Base-by-base conservation (phyloP, 1,140 invertebrate genomes). In the Ostrea denselamellosa region DNA sequence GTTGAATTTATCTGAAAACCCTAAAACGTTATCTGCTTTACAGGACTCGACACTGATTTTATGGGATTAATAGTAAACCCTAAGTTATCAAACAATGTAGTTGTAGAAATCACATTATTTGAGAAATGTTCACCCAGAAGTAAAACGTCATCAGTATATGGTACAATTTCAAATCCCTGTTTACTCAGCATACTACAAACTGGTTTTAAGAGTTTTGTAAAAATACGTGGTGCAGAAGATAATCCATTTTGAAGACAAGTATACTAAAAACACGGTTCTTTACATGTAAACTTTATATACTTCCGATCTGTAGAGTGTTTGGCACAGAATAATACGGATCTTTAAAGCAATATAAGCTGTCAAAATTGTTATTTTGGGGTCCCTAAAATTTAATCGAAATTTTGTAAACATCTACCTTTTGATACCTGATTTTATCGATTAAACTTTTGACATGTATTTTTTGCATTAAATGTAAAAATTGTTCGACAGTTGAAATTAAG, bases 151-250 rank as follows among this genome's bases (percentile, higher is more conserved):
- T 90, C 89, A 44, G 5, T 56, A 86, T 88, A 53, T 8, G 22
- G 28, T 14, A 68, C 65, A 53, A n/a, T 86, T n/a, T 65, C n/a
- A 85, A 52, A n/a, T 25, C 87, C 89, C 8, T 83, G 34, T 51
- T 86, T 54, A 8, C 68, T 34, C 8, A 87, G n/a, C 7, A 3
- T 34, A 87, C 53, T 44, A 88, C 84, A 86, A 25, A 85, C 17
- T 25, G 58, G 71, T 52, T 90, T 90, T 54, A 86, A 25, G 28
- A 90, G 51, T 88, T 90, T 90, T 10, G 89, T 90, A 86, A 88
- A 90, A 19, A 88, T 12, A 8, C 87, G 34, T n/a, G 85, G 89
- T 9, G 82, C 52, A 86, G 82, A 81, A 7, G 85, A 14, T 1
- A 89, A 22, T 10, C 89, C 87, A 87, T 87, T 89, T 52, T 87